These are phyloP conservation scores for Drosophila melanogaster DNA, from an alignment of 1,140 invertebrate species.

Conservation along the genomic window DNA sequence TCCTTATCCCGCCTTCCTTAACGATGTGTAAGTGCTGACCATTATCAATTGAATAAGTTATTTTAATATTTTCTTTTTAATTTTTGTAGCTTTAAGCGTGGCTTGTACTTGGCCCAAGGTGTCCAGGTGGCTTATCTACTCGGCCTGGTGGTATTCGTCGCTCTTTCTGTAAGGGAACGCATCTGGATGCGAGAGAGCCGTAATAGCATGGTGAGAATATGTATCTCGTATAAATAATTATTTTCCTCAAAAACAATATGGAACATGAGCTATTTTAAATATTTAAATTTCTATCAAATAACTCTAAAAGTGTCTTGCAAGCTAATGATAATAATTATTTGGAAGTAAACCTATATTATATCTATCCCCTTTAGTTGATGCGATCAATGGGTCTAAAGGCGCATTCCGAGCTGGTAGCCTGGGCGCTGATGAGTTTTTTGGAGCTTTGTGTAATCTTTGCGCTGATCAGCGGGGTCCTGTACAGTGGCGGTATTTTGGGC, in stretches of 20 bases:
- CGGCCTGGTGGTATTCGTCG: constrained; percentile 87
- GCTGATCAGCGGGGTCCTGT: constrained; percentile 85
- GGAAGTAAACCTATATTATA: not conserved
- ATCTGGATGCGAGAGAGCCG: constrained; percentile 88
- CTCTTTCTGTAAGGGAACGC: constrained; percentile 87
- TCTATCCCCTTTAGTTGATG: constrained; percentile 85
- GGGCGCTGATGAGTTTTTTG: constrained; percentile 86
- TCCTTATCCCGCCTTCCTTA: constrained; percentile 88
- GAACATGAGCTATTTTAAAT: too few relatives aligned
- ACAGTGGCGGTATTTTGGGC: constrained; percentile 86
- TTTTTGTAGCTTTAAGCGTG: constrained; percentile 86
- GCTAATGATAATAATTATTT: too few relatives aligned
- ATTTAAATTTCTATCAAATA: too few relatives aligned
- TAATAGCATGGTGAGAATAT: constrained; percentile 86
- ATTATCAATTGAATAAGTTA: too few relatives aligned
- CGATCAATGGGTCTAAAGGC: constrained; percentile 88
- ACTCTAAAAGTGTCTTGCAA: too few relatives aligned
- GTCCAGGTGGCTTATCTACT: constrained; percentile 88
- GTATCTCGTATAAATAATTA: too few relatives aligned
- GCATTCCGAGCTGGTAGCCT: constrained; percentile 87
- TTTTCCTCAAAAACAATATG: too few relatives aligned
- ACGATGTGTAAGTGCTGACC: constrained; percentile 86
- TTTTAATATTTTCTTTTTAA: not conserved
- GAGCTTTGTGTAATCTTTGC: constrained; percentile 86
- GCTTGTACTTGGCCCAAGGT: constrained; percentile 88